These are phyloP conservation scores for Liopterus haemorrhoidalis DNA, from an alignment of 2,888 invertebrate species.

Conservation along the genomic window DNA sequence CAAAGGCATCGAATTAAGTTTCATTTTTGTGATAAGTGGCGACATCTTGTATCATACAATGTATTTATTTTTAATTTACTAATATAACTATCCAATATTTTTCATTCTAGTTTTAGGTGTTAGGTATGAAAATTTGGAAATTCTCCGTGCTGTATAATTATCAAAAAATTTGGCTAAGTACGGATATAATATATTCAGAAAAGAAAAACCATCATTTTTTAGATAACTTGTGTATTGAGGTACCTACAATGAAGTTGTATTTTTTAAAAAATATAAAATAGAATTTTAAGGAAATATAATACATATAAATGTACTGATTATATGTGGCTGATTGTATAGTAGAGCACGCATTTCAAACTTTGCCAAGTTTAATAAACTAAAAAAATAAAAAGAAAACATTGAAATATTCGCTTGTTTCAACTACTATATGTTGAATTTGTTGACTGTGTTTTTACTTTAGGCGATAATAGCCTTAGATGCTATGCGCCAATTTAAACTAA, in stretches of 20 bases:
- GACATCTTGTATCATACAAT: no score
- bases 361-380: conserved; percentile 15
- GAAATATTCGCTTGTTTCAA: conserved; percentile 16
- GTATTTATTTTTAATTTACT: no score
- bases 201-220: not conserved
- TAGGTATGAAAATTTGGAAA: no score
- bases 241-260: conserved; percentile 20
- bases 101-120: no score
- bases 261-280: conserved; percentile 13
- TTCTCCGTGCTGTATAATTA: no score
- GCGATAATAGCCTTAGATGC: no score
- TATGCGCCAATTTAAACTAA: no score
- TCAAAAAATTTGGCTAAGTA: no score
- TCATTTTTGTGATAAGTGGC: no score
- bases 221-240: not conserved
- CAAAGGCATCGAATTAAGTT: no score
- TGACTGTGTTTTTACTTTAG: conserved; percentile 18
- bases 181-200: no score
- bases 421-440: conserved; percentile 4
- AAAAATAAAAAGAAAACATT: conserved; percentile 3
- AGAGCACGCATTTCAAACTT: conserved; percentile 21
- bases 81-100: no score
- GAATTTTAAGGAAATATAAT: conserved; percentile 7
- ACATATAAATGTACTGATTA: conserved; percentile 21
- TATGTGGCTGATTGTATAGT: conserved; percentile 25